Evolutionary conservation across 2,113 vertebrate genomes (phyloP).

Genomic region (Chamaetylas fuelleborni): DNA sequence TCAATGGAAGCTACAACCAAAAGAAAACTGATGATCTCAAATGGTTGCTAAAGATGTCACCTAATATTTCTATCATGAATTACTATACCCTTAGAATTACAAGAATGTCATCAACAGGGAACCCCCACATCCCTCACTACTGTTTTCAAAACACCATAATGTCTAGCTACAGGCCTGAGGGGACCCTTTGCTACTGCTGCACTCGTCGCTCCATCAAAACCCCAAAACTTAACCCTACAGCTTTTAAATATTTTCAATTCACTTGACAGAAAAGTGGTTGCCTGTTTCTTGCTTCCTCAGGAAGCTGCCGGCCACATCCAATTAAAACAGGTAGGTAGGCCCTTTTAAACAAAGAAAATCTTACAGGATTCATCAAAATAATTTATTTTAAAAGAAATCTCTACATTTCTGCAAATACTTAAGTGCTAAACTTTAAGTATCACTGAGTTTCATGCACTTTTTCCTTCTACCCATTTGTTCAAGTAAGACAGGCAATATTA

Average conservation of each 20-base stretch:
- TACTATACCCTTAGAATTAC: not conserved
- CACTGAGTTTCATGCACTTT: not conserved
- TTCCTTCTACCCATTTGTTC: not conserved
- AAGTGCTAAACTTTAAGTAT: not conserved
- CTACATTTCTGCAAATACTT: not conserved
- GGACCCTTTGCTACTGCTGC: not conserved
- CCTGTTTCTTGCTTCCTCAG: not conserved
- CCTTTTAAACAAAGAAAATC: not conserved
- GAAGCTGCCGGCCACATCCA: not conserved
- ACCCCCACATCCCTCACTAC: fast-evolving
- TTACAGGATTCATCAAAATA: not conserved
- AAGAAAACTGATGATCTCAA: not conserved
- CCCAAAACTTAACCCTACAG: not conserved
- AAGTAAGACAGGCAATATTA: not conserved
- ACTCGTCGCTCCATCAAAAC: not conserved
- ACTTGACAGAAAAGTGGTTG: not conserved
- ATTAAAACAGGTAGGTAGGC: not conserved
- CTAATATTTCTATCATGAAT: not conserved
- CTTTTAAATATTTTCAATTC: not conserved
- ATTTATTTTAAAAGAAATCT: not conserved
- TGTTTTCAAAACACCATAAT: not conserved
- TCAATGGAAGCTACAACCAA: not conserved
- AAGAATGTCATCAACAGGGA: not conserved
- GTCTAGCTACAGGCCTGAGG: not conserved
- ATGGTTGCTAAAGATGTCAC: not conserved